phyloP scores from a whole-genome alignment of 2,113 vertebrate species.

The Rhinolophus sinicus region DNA sequence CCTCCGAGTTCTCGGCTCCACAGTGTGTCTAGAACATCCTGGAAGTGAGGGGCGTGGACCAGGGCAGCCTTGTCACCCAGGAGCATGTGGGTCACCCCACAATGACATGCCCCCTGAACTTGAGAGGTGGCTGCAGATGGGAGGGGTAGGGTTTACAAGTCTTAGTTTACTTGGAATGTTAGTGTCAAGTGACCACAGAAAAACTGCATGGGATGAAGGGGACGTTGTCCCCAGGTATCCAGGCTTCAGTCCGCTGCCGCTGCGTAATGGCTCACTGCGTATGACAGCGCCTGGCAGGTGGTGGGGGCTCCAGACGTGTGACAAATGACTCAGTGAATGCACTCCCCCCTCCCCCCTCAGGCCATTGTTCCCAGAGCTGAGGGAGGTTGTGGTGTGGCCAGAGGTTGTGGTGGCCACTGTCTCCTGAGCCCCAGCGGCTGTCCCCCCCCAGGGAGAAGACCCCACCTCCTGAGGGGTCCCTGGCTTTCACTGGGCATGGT shows the following conservation, averaged over 20 bases:
- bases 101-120: background rate
- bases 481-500: background rate
- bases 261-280: rapidly evolving
- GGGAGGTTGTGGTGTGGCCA: background rate
- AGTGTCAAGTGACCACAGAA: background rate
- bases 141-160: background rate
- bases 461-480: too few relatives aligned
- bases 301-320: rapidly evolving
- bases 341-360: background rate
- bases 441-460: background rate
- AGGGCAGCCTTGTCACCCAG: background rate
- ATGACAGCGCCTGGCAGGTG: rapidly evolving
- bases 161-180: background rate
- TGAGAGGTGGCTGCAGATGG: background rate
- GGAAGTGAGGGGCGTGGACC: background rate
- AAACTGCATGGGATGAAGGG: background rate
- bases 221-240: rapidly evolving
- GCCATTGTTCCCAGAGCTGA: background rate
- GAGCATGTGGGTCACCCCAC: background rate
- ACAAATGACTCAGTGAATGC: background rate
- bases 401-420: background rate
- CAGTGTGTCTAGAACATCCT: background rate
- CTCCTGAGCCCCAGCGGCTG: background rate
- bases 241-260: too few relatives aligned
- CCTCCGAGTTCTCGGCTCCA: background rate